phyloP scores from a whole-genome alignment of 2,888 invertebrate genomes.

The Stenodera caucasica region DNA sequence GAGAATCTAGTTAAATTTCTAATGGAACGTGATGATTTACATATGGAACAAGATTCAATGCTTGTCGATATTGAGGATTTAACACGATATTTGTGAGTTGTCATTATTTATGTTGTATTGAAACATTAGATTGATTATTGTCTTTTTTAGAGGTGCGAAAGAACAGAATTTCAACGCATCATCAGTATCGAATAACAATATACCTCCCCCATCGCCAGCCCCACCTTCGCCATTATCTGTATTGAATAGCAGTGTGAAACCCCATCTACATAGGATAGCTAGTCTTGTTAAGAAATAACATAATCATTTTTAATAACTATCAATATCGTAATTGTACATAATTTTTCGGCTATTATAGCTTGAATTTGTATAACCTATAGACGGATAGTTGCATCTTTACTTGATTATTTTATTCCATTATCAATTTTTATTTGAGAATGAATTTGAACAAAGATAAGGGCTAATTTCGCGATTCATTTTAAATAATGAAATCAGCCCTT shows the following conservation, averaged over 20 bases:
- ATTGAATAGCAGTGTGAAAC: constrained; percentile 53
- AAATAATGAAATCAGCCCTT: neutral
- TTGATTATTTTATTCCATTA: neutral
- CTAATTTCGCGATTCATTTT: neutral
- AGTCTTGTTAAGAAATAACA: constrained; percentile 57
- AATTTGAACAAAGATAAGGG: neutral
- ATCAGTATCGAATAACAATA: constrained; percentile 36
- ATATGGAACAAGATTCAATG: constrained; percentile 98
- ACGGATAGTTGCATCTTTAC: neutral
- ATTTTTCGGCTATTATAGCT: constrained; percentile 24
- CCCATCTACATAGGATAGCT: constrained; percentile 57
- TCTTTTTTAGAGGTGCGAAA: constrained; percentile 57
- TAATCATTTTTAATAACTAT: constrained; percentile 13
- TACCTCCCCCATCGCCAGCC: constrained; percentile 51
- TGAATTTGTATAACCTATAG: constrained; percentile 13
- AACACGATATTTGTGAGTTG: constrained; percentile 81
- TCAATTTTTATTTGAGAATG: neutral
- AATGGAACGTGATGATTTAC: constrained; percentile 91
- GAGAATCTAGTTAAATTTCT: constrained; percentile 86
- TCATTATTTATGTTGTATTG: constrained; percentile 8
- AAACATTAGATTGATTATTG: constrained; percentile 5
- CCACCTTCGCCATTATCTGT: constrained; percentile 51
- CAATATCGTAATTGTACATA: constrained; percentile 52
- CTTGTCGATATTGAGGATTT: constrained; percentile 96
- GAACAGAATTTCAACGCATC: constrained; percentile 47